Evolutionary conservation across 2,113 vertebrate genomes (phyloP), one percentile per base, ranked within the genome.

Genomic region (Cyprinodon tularosa): DNA sequence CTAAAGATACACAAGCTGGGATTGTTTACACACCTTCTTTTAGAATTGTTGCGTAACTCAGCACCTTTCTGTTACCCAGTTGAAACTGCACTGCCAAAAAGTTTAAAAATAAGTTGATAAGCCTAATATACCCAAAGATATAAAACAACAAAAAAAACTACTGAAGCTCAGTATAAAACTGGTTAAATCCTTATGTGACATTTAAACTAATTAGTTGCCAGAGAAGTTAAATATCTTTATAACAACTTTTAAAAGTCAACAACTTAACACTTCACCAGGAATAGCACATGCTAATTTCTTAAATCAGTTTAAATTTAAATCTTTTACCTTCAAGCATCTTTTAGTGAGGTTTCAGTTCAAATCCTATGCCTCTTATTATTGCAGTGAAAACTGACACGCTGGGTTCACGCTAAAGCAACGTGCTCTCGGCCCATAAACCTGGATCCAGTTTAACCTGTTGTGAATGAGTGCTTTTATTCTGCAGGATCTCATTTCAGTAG

Each of bases 301-400:
- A 10, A 57, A 53, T 14, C 12, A 10, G 40, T 20, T 12, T 20
- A 22, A 6, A 12, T 8, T 42, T 2, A 3, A 38, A 62, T 39
- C n/a, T 8, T 60, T 20, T 88, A 92, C 86, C 90, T 92, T 66
- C 2, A 63, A 64, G 72, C 78, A 82, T 71, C 66, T 53, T 48
- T 42, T 47, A 57, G 60, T 45, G 39, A 57, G 3, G 17, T 57
- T 45, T 68, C 59, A 63, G 60, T 38, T 14, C 60, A 62, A 57
- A 20, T 5, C 61, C 37, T 12, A 62, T 12, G 36, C 29, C 20
- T 62, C 12, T 63, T 53, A 53, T 53, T 53, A 17, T n/a, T 57
- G 17, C 50, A 57, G 50, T n/a, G 20, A 57, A 7, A n/a, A 57
- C 20, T n/a, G 50, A 57, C 50, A 53, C 2, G 20, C 17, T 57